phyloP scores from a whole-genome alignment of 2,888 invertebrate species.

The Zygothrica quintamaculata region DNA sequence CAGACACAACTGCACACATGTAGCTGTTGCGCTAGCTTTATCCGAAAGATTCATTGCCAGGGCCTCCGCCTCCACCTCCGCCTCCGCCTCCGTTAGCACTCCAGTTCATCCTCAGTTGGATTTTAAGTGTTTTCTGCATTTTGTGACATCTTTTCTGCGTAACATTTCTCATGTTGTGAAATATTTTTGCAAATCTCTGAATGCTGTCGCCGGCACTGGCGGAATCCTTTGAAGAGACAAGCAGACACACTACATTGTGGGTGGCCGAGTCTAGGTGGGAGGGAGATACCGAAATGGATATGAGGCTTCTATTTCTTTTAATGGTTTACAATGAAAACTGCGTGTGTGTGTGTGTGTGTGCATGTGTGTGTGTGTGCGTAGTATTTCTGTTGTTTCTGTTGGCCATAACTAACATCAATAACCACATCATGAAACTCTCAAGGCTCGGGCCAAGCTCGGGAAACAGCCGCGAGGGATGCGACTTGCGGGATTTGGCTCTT shows the following conservation, averaged over 20 bases:
- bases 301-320: constrained; percentile 39
- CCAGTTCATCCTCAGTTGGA: constrained; percentile 11
- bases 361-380: constrained; percentile 35
- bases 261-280: constrained; percentile 51
- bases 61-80: neutral
- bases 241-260: too few species aligned
- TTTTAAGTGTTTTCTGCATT: constrained; percentile 71
- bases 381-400: constrained; percentile 7
- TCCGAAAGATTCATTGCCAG: neutral
- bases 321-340: constrained; percentile 70
- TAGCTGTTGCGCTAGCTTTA: neutral
- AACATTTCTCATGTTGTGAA: constrained; percentile 75
- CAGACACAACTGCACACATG: neutral
- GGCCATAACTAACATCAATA: constrained; percentile 9
- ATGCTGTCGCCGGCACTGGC: constrained; percentile 37
- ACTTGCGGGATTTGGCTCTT: constrained; percentile 25
- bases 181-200: constrained; percentile 79
- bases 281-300: constrained; percentile 31
- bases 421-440: neutral
- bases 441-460: constrained; percentile 30
- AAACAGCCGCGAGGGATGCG: constrained; percentile 44
- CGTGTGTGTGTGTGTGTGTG: constrained; percentile 14
- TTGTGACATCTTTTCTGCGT: constrained; percentile 72
- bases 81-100: neutral
- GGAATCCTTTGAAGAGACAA: constrained; percentile 66